These are phyloP conservation scores for Drosophila barbarae DNA, from an alignment of 2,888 invertebrate species.

Conservation along the genomic window DNA sequence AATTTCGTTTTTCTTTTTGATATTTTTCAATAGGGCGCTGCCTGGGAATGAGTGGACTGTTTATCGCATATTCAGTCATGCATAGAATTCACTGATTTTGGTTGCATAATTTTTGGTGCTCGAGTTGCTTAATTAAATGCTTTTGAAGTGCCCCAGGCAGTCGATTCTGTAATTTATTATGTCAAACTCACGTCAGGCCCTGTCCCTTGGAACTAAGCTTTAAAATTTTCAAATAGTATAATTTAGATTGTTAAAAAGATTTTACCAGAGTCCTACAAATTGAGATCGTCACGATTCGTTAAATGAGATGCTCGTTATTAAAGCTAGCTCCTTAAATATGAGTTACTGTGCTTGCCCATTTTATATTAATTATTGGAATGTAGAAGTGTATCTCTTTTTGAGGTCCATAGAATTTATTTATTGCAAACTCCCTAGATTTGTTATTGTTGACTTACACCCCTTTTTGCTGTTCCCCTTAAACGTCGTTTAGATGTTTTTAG, in stretches of 20 bases:
- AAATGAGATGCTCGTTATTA: neutral
- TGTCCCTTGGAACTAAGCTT: conserved; percentile 25
- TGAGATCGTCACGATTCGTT: too few relatives aligned
- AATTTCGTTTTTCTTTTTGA: conserved; percentile 1
- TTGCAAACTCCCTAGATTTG: neutral
- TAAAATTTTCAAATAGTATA: neutral
- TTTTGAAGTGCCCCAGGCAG: conserved; percentile 33
- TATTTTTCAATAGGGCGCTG: conserved; percentile 9
- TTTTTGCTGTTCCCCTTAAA: neutral
- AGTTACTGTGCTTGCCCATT: neutral
- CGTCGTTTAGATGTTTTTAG: neutral
- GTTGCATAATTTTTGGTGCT: conserved; percentile 56
- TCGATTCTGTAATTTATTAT: conserved; percentile 45
- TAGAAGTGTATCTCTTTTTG: neutral
- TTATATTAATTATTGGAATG: neutral
- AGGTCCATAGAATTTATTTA: neutral
- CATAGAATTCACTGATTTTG: conserved; percentile 64
- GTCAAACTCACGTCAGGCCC: conserved; percentile 27
- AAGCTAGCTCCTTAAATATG: neutral
- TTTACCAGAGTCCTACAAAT: too few relatives aligned
- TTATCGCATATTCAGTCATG: conserved; percentile 62
- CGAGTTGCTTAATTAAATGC: conserved; percentile 49
- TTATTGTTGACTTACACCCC: neutral
- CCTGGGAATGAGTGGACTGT: conserved; percentile 57
- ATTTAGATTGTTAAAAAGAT: neutral